Evolutionary conservation across 2,113 vertebrate species (phyloP).

Genomic region (Tautogolabrus adspersus): DNA sequence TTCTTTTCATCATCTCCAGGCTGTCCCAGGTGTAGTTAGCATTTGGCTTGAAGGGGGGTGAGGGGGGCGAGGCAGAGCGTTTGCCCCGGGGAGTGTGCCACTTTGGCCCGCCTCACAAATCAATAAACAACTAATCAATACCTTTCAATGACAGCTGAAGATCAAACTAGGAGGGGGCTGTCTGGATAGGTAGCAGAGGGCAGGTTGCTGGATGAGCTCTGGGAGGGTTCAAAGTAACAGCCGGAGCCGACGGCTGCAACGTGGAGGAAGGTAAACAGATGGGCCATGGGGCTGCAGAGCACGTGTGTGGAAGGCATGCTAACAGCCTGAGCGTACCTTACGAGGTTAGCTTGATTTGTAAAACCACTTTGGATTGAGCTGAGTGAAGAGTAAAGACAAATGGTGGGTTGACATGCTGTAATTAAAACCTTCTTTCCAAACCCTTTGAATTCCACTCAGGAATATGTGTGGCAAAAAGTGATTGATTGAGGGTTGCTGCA

Average conservation of each 20-base stretch:
- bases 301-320: background rate
- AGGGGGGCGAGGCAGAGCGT: background rate
- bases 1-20: background rate
- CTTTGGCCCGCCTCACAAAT: background rate
- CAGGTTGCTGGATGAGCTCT: background rate
- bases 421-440: background rate
- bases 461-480: background rate
- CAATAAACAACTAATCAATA: constrained; percentile 17
- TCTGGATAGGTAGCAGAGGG: no score
- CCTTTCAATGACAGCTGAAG: background rate
- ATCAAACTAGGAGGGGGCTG: background rate
- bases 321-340: background rate
- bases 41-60: background rate
- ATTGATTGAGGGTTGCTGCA: background rate
- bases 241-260: background rate
- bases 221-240: constrained; percentile 21
- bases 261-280: constrained; percentile 26
- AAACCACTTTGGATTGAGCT: no score
- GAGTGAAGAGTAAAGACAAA: constrained; percentile 49
- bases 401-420: constrained; percentile 53
- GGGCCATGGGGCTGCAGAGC: background rate
- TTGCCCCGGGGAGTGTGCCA: background rate
- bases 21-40: background rate
- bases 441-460: no score
- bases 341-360: background rate